Percentiles rank a stretch among this genome's conserved stretches.
Conservation (phyloP, 2,888 invertebrate genomes). For the Drosophila flavopinicola region DNA sequence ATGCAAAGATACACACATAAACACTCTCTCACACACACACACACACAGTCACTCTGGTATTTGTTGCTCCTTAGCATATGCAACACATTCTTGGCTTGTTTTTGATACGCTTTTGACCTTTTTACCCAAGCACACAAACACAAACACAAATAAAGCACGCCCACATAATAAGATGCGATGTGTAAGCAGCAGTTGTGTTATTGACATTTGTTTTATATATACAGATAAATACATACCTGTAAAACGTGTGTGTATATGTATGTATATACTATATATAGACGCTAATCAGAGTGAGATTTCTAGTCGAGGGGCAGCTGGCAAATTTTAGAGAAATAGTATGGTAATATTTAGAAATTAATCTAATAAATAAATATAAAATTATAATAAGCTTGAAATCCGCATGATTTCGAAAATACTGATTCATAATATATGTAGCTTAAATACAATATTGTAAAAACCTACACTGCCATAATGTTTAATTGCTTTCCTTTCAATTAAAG, state of each 20-base stretch:
- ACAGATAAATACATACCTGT: not conserved
- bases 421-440: no score
- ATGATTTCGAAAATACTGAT: no score
- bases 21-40: slow-evolving; percentile 9
- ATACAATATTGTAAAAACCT: no score
- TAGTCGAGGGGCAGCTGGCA: slow-evolving; percentile 29
- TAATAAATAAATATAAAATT: not conserved
- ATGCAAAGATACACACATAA: slow-evolving; percentile 17
- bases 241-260: not conserved
- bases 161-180: slow-evolving; percentile 12
- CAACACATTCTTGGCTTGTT: slow-evolving; percentile 50
- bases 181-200: slow-evolving; percentile 36
- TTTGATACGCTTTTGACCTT: slow-evolving; percentile 63
- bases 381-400: not conserved
- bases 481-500: no score
- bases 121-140: slow-evolving; percentile 25
- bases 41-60: slow-evolving; percentile 1
- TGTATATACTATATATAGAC: not conserved
- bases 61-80: slow-evolving; percentile 54
- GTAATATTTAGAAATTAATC: not conserved
- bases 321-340: slow-evolving; percentile 1
- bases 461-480: not conserved
- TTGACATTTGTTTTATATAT: slow-evolving; percentile 11
- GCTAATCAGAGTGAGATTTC: slow-evolving; percentile 1
- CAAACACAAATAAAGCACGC: slow-evolving; percentile 12